Base-by-base conservation (phyloP, 2,888 invertebrate genomes). In the Macaria liturata region DNA sequence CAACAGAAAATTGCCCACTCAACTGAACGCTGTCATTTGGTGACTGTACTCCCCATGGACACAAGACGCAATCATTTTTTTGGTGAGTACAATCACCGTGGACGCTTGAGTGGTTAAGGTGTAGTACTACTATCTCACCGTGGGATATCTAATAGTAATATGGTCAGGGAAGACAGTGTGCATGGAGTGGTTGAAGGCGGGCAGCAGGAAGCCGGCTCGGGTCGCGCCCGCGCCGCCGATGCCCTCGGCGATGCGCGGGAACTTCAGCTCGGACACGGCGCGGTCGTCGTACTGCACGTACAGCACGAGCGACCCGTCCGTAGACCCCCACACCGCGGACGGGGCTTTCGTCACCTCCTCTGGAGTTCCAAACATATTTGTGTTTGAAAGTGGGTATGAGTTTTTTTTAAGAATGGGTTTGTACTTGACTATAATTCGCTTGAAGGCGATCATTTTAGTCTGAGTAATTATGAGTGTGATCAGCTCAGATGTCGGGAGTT, bases 221-320 rank as follows among this genome's bases (percentile, higher is more conserved):
- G 91, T 82, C 31, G 95, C 93, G 66, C 94, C 86, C 50, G 94
- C 92, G 67, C 95, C 92, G 60, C 94, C 93, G 56, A 94, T 92
- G 66, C 94, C 94, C 66, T 95, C 94, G 40, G 96, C 95, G 81
- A 97, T 95, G 94, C 97, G 95, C 40, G 97, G 97, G 88, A 96
- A 96, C 74, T 94, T 94, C 85, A 96, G 93, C 78, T 94, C 94
- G 46, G 95, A 95, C 55, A 97, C 96, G 65, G 93, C 93, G 57
- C 94, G 94, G 88, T 97, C 97, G 91, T 97, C 97, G 90, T 97
- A 97, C 69, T 95, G 94, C 54, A 96, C 97, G 88, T 95, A 99
- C 81, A 98, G 93, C 61, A 99, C 94, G 75, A 95, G 95, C 43
- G 94, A 93, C 51, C 98, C 98, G 81, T 97, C 96, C 20, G 93